Conservation (phyloP, 2,113 vertebrate species). For the Psophia crepitans region DNA sequence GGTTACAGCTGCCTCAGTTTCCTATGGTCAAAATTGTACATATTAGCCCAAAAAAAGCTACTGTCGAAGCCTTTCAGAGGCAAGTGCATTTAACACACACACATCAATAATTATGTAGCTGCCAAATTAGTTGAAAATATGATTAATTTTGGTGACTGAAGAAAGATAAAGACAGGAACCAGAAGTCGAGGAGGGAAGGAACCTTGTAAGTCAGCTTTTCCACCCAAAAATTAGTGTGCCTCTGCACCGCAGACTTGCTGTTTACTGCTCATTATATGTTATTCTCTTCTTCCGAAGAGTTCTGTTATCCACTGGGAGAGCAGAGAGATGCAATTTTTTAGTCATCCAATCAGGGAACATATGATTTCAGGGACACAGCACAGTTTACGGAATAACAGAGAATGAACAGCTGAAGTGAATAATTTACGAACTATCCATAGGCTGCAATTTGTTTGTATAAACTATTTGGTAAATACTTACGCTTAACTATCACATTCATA, state of each 20-base stretch:
- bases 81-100: background rate
- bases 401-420: conserved; percentile 15
- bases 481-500: background rate
- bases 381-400: background rate
- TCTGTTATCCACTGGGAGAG: background rate
- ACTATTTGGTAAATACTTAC: conserved; percentile 22
- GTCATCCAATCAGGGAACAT: background rate
- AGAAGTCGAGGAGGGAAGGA: background rate
- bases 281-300: background rate
- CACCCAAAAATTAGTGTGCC: background rate
- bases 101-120: fast-evolving
- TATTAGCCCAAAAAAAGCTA: background rate
- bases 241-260: background rate
- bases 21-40: background rate
- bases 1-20: background rate
- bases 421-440: background rate
- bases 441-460: conserved; percentile 23
- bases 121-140: background rate
- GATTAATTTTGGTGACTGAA: background rate
- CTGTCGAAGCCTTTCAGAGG: background rate
- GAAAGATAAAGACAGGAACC: background rate
- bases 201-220: background rate
- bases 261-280: background rate
- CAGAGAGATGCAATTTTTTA: background rate
- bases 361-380: background rate